Percentiles rank a stretch among this genome's conserved stretches.
Evolutionary conservation across 2,888 invertebrate genomes (phyloP).

Genomic region (Synergus umbraculus): DNA sequence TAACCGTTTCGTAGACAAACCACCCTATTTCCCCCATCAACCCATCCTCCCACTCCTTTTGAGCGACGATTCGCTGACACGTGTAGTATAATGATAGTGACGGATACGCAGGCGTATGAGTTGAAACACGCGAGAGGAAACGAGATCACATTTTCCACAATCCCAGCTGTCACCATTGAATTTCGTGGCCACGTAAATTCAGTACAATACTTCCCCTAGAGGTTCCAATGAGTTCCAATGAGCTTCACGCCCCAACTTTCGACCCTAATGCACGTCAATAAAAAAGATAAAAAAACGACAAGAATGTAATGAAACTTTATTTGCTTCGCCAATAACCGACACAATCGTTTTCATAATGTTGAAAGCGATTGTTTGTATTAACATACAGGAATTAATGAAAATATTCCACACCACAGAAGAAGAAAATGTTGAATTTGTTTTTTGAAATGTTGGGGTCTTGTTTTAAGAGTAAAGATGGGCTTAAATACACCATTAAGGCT

Average conservation of each 20-base stretch:
- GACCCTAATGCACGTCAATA: neutral
- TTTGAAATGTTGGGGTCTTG: no score
- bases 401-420: no score
- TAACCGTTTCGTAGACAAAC: conserved; percentile 6
- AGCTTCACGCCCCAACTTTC: neutral
- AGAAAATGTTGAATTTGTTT: no score
- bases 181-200: conserved; percentile 50
- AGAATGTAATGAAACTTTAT: neutral
- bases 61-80: conserved; percentile 48
- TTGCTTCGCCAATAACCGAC: neutral
- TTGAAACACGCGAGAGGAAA: conserved; percentile 50
- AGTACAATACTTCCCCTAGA: neutral
- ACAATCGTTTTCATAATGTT: neutral
- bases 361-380: neutral
- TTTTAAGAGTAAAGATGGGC: no score
- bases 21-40: conserved; percentile 49
- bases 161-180: conserved; percentile 55
- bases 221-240: neutral
- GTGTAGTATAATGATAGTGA: neutral
- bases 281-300: neutral
- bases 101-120: conserved; percentile 46
- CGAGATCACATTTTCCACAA: conserved; percentile 56
- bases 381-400: neutral
- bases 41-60: conserved; percentile 51
- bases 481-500: no score